Conservation (phyloP, 1,140 invertebrate genomes). For the Goniozus legneri region DNA sequence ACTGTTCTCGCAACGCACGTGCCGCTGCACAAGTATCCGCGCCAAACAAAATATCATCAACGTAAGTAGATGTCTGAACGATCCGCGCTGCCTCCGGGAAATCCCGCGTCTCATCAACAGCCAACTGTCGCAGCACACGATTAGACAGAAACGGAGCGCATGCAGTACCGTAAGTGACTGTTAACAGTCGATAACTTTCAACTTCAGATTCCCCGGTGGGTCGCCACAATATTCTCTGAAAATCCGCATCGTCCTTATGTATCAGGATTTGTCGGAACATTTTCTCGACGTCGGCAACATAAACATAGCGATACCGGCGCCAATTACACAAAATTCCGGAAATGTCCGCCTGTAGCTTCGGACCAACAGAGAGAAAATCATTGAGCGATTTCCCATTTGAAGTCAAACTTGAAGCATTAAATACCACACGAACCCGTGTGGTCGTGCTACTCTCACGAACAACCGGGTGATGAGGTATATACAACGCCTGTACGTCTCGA, state of each 20-base stretch:
- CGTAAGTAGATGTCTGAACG: background rate
- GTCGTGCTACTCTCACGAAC: background rate
- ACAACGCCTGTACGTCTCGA: background rate
- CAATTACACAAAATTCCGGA: background rate
- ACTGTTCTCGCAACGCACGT: background rate
- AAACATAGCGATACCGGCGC: background rate
- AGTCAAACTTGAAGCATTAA: background rate
- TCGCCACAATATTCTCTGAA: background rate
- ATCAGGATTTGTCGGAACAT: too few species aligned
- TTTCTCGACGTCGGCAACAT: slow-evolving; percentile 1
- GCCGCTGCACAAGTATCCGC: background rate
- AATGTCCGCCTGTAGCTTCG: slow-evolving; percentile 4
- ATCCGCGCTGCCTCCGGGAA: background rate
- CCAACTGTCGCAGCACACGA: background rate
- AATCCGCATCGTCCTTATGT: background rate
- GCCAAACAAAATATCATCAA: background rate
- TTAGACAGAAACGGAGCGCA: background rate
- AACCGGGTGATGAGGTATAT: slow-evolving; percentile 7
- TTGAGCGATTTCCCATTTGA: background rate
- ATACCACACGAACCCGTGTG: too few species aligned
- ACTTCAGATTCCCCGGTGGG: fast-evolving
- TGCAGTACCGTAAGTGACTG: background rate
- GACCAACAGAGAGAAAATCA: slow-evolving; percentile 1
- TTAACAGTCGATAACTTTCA: background rate
- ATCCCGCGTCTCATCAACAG: background rate